Evolutionary conservation across 2,797 vertebrate genomes (phyloP), one percentile per base, ranked within the genome.

Genomic region (Columba guinea): DNA sequence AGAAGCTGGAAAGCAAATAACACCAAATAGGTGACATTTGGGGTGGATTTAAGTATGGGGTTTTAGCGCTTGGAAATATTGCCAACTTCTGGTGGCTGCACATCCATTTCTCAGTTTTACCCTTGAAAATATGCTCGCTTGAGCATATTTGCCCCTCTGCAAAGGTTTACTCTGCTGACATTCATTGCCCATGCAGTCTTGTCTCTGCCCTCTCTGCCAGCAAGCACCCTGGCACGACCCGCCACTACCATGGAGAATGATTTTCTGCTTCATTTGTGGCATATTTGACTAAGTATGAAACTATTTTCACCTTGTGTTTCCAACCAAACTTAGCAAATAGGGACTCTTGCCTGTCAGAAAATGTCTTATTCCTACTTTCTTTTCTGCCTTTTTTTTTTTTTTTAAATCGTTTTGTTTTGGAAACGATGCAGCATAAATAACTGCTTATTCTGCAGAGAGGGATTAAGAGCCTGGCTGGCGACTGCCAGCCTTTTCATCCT

Each of bases 191-290:
- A 6, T 79, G 77, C 51, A n/a, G 58, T 44, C 79, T 55, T 55
- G 27, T 60, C 70, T 65, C 60, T 87, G 51, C 75, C 37, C 71
- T 74, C 55, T 60, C 18, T 77, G 90, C 87, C 86, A 84, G 55
- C 74, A 87, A 34, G 20, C 82, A 84, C 56, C 58, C 46, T 44
- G 62, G 79, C 88, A 91, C 12, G 13, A 64, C 81, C 63, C 69
- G 23, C 64, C 68, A 37, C 75, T 32, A 94, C 73, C 76, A 73
- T 55, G 51, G 48, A 88, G 76, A 71, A 89, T 78, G 62, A 83
- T 95, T 92, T 96, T 89, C 94, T 89, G 69, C 91, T 94, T 92
- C 76, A 89, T 94, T 94, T 94, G 67, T 91, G 59, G 44, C 79
- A 56, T 62, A 88, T 89, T 87, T 94, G 73, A 87, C 79, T 91